A percentile compares a stretch with the other conserved stretches of the same genome.
These are phyloP conservation scores for Microtus pennsylvanicus DNA, from an alignment of 2,113 vertebrate genomes.

Conservation along the genomic window DNA sequence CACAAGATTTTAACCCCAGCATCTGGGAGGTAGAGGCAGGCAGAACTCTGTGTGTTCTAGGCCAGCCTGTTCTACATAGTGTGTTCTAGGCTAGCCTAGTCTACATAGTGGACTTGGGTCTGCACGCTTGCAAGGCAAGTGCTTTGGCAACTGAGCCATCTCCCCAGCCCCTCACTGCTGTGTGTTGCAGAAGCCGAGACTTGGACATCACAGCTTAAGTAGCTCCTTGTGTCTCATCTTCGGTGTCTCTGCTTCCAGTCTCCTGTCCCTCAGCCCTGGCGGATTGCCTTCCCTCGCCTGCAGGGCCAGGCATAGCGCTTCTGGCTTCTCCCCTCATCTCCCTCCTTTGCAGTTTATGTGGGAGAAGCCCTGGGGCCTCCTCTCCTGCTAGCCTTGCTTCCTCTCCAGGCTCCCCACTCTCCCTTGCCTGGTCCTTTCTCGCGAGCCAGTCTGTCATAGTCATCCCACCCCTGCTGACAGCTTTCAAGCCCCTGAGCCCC, in stretches of 20 bases:
- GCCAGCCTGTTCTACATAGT: background rate
- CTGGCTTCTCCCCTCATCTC: background rate
- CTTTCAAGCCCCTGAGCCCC: background rate
- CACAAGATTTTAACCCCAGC: background rate
- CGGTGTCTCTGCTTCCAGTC: too few relatives aligned
- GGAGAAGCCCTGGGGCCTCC: background rate
- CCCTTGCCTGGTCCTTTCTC: background rate
- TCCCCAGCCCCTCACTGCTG: background rate
- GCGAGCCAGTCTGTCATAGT: background rate
- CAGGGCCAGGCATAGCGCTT: background rate
- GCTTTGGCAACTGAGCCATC: background rate
- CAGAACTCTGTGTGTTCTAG: background rate
- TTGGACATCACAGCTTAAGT: background rate
- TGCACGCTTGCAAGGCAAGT: background rate
- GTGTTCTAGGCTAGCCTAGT: background rate
- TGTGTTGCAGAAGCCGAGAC: background rate
- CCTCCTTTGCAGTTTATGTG: too few relatives aligned
- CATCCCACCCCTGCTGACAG: too few relatives aligned
- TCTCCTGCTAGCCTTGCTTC: accelerated
- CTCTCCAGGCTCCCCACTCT: background rate
- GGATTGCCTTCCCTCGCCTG: background rate
- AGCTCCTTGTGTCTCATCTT: background rate
- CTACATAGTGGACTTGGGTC: background rate
- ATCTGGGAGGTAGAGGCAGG: background rate
- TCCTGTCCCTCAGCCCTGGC: background rate